Evolutionary conservation across 2,888 invertebrate species (phyloP).

Genomic region (Stenichneumon culpator): DNA sequence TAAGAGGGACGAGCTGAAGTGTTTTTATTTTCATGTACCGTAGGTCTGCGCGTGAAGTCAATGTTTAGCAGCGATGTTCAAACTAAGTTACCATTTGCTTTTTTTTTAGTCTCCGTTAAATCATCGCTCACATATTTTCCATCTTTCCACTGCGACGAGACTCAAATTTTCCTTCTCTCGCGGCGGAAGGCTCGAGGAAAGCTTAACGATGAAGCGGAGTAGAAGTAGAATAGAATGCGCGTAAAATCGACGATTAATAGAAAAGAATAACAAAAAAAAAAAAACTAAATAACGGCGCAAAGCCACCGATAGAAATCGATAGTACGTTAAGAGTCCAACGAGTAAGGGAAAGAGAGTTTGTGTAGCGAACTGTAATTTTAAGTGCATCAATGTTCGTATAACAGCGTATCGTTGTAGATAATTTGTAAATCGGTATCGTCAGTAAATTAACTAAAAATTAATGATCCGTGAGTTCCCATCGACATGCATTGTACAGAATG

Average conservation of each 20-base stretch:
- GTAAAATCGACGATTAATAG: conserved; percentile 55
- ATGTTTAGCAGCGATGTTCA: conserved; percentile 61
- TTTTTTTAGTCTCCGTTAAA: conserved; percentile 29
- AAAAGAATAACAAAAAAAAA: not conserved
- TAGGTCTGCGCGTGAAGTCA: conserved; percentile 65
- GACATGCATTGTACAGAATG: conserved; percentile 28
- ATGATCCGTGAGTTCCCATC: conserved; percentile 13
- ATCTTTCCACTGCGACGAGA: conserved; percentile 8
- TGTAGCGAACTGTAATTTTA: conserved; percentile 59
- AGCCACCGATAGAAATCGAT: conserved; percentile 33
- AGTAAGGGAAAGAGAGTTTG: conserved; percentile 49
- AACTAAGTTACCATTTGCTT: conserved; percentile 60
- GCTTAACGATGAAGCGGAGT: conserved; percentile 18
- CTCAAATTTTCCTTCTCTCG: not conserved
- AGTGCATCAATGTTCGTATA: conserved; percentile 58
- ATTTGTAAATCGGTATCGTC: conserved; percentile 46
- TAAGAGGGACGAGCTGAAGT: conserved; percentile 51
- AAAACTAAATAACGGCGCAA: conserved; percentile 14
- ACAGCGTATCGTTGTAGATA: conserved; percentile 53
- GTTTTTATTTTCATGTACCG: conserved; percentile 60
- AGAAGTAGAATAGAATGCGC: conserved; percentile 42
- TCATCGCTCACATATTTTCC: conserved; percentile 10
- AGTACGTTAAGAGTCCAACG: conserved; percentile 13
- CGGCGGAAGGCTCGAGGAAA: conserved; percentile 7
- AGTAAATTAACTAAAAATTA: conserved; percentile 19